Percentiles rank a stretch among this genome's conserved stretches.
phyloP scores from a whole-genome alignment of 2,888 invertebrate genomes.

The Polymixis flavicincta region DNA sequence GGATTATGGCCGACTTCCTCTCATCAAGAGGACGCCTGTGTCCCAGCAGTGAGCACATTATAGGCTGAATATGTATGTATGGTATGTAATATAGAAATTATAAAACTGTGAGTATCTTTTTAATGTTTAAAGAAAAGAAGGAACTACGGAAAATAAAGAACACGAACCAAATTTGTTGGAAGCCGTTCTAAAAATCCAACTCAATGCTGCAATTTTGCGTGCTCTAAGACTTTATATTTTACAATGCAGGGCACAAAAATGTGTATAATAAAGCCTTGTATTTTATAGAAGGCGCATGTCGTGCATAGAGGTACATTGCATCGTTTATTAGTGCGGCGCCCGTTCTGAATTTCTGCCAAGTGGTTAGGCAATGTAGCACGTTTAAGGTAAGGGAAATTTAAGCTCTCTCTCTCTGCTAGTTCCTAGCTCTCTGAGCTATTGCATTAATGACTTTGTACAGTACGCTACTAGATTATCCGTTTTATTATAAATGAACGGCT shows the following conservation, averaged over 20 bases:
- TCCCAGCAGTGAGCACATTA: no score
- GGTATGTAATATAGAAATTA: no score
- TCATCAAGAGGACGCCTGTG: no score
- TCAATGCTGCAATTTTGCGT: conserved; percentile 25
- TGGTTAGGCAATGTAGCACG: conserved; percentile 55
- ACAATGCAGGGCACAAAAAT: conserved; percentile 38
- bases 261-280: conserved; percentile 55
- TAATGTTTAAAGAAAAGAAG: not conserved
- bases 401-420: conserved; percentile 21
- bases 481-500: conserved; percentile 8
- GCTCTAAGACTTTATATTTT: conserved; percentile 34
- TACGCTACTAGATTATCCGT: conserved; percentile 10
- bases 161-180: conserved; percentile 16
- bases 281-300: conserved; percentile 64
- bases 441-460: conserved; percentile 43
- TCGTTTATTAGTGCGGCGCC: conserved; percentile 62
- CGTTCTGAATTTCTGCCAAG: conserved; percentile 66
- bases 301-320: conserved; percentile 59
- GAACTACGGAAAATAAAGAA: conserved; percentile 2
- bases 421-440: conserved; percentile 23
- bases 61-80: no score
- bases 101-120: no score
- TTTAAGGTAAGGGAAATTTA: conserved; percentile 55
- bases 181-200: conserved; percentile 24
- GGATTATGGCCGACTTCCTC: no score